Evolutionary conservation across 2,888 invertebrate species (phyloP).

Genomic region (Acleris emargana): DNA sequence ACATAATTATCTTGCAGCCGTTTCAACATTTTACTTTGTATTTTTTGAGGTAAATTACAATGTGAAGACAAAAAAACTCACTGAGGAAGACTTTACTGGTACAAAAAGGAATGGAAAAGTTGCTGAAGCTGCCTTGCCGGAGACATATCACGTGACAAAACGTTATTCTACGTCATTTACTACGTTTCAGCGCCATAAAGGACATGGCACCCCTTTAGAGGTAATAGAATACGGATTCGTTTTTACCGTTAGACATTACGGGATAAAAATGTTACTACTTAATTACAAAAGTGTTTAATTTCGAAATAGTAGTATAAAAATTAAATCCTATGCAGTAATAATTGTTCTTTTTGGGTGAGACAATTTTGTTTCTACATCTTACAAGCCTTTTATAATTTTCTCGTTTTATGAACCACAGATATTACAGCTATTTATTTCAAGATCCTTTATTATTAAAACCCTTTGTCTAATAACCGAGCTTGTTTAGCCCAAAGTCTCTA

Average conservation of each 20-base stretch:
- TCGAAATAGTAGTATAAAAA: too few species aligned
- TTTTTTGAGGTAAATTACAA: conserved; percentile 1
- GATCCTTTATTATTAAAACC: background rate
- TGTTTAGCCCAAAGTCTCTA: conserved; percentile 11
- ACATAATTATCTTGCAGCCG: conserved; percentile 23
- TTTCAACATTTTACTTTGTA: conserved; percentile 16
- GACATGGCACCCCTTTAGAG: conserved; percentile 5
- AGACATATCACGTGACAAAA: conserved; percentile 16
- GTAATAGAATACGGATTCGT: background rate
- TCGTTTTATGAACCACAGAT: too few species aligned
- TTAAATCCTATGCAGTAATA: too few species aligned
- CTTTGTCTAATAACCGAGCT: conserved; percentile 4
- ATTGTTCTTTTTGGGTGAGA: too few species aligned
- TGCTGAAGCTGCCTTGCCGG: background rate
- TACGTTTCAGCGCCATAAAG: conserved; percentile 13
- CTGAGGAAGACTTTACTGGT: background rate
- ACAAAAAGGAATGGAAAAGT: background rate
- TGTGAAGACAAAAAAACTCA: background rate
- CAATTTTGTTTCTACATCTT: too few species aligned
- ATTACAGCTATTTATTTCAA: background rate
- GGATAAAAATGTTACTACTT: too few species aligned
- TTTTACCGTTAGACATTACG: too few species aligned
- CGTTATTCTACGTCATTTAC: conserved; percentile 22
- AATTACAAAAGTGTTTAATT: too few species aligned
- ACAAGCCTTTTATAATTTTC: too few species aligned